Evolutionary conservation across 1,140 invertebrate genomes (phyloP), one percentile per base, ranked within the genome.

Genomic region (Frieseomelitta varia): DNA sequence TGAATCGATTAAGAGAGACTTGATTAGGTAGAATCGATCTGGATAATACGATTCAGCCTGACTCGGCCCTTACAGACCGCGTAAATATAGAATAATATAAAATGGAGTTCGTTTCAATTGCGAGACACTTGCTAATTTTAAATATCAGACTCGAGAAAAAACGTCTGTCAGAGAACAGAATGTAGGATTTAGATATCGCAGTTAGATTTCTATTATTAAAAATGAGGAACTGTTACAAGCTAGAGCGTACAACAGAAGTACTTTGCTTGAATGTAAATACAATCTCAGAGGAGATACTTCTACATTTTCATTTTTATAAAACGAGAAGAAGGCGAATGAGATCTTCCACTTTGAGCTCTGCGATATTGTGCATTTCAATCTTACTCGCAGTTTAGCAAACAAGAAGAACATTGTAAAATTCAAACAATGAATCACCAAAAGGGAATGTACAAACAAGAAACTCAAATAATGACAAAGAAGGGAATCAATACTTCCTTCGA

Each of bases 1-100:
- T 21, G 21, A 72, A 81, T 77, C 73, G 61, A 82, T 82, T 71
- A 61, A 63, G 76, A 84, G 27, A 34, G n/a, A 30, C 65, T 30
- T 19, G 53, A 58, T 72, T 39, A 56, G 63, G 65, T 34, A 58
- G 34, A 27, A 56, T 24, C n/a, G 63, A 76, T 34, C 76, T 53
- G 2, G 51, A 24, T 73, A 30, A 53, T 19, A 4, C 24, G 61
- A 77, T 67, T 30, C 24, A 34, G 12, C 47, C 14, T 17, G 24
- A 65, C 3, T 47, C 39, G 24, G 51, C 39, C 8, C 12, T 51
- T 30, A 1, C 27, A 6, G 30, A 17, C 6, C 8, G 0, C 53
- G 19, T 51, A 14, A 27, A 27, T 76, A n/a, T 24, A 56, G 4
- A 19, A 11, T n/a, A n/a, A 10, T 17, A 27, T 19, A 30, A 30